Evolutionary conservation across 1,140 invertebrate genomes (phyloP).

Genomic region (Pentalonia nigronervosa): DNA sequence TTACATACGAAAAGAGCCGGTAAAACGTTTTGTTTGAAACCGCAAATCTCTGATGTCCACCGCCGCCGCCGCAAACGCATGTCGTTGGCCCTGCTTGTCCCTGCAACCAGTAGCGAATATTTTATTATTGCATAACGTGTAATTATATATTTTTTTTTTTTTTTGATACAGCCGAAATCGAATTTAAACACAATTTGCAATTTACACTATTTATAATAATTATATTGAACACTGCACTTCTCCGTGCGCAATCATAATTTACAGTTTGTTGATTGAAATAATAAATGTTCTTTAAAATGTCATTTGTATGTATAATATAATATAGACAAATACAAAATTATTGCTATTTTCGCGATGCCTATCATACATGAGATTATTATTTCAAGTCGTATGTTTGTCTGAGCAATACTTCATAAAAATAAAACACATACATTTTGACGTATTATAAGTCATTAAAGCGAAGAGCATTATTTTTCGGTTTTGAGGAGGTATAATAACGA

Average conservation of each 20-base stretch:
- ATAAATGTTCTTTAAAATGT: no score
- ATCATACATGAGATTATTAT: not conserved
- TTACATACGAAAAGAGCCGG: not conserved
- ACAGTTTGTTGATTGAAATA: not conserved
- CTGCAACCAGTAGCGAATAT: not conserved
- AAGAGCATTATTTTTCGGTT: not conserved
- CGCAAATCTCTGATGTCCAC: no score
- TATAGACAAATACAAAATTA: not conserved
- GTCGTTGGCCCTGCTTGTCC: no score
- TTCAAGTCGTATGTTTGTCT: not conserved
- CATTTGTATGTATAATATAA: no score
- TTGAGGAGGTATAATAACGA: not conserved
- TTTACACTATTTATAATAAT: not conserved
- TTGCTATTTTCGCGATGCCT: not conserved
- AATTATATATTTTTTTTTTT: not conserved
- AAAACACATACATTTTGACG: not conserved
- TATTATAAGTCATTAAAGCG: not conserved
- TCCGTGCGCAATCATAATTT: not conserved
- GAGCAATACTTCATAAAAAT: not conserved
- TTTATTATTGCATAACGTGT: not conserved
- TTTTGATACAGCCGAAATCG: no score
- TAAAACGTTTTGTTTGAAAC: no score
- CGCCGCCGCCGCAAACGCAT: no score
- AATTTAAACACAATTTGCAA: not conserved
- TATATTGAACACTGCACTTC: not conserved